phyloP scores from a whole-genome alignment of 2,888 invertebrate species.

The Drosophila mercatorum region DNA sequence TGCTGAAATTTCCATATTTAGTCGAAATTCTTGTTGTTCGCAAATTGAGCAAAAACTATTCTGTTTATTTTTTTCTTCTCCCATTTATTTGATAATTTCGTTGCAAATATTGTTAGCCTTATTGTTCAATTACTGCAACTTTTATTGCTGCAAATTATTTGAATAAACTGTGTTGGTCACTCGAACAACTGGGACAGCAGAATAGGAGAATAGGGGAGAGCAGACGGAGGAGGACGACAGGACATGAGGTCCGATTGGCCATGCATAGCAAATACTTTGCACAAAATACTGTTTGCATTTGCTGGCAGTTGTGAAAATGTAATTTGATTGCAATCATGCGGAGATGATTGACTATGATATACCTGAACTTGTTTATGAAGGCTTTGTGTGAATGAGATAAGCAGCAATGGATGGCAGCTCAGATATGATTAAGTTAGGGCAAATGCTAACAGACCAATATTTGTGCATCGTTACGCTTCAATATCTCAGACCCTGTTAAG shows the following conservation, averaged over 20 bases:
- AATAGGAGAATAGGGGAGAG: background rate
- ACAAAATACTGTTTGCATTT: conserved; percentile 37
- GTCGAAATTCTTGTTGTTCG: conserved; percentile 8
- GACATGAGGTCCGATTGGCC: conserved; percentile 17
- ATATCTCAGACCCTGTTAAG: background rate
- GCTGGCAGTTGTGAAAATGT: conserved; percentile 25
- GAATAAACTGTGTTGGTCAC: conserved; percentile 32
- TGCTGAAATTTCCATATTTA: conserved; percentile 7
- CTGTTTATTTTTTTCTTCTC: background rate
- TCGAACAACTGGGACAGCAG: conserved; percentile 31
- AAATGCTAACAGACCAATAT: background rate
- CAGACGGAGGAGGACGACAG: background rate
- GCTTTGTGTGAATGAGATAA: too few species aligned
- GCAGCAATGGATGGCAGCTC: too few species aligned
- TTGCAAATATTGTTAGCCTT: conserved; percentile 36
- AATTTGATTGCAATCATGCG: conserved; percentile 3
- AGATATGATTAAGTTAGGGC: background rate
- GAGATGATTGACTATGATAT: conserved; percentile 25
- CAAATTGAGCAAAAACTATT: conserved; percentile 16
- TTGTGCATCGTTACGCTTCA: background rate
- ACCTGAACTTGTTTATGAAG: conserved; percentile 17
- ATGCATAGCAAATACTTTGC: conserved; percentile 42
- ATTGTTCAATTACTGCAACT: conserved; percentile 45
- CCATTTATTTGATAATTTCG: conserved; percentile 32
- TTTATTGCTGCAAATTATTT: conserved; percentile 53